Conservation (phyloP, 2,113 vertebrate species). For the Anthoscopus minutus region DNA sequence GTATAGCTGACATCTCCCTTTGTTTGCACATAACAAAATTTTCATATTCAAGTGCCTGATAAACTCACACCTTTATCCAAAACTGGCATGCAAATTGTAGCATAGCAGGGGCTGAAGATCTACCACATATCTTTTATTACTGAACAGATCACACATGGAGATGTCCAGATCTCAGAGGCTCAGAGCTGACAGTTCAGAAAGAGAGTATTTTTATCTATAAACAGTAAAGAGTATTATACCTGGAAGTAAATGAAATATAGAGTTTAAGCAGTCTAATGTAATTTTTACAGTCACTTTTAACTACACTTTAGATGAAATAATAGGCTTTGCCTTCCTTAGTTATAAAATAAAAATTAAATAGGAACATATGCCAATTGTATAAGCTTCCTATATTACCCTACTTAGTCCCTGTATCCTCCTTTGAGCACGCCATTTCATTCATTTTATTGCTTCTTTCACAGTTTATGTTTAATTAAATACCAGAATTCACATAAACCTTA, state of each 20-base stretch:
- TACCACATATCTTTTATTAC: not conserved
- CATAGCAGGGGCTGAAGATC: not conserved
- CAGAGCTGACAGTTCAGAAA: not conserved
- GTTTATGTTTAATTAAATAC: not conserved
- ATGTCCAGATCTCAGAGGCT: not conserved
- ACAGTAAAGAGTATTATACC: not conserved
- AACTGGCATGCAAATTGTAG: not conserved
- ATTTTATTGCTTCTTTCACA: not conserved
- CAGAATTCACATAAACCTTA: not conserved
- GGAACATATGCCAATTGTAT: not conserved
- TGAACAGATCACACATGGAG: not conserved
- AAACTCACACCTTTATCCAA: not conserved
- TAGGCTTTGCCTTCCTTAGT: not conserved
- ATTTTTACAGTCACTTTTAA: constrained; percentile 5
- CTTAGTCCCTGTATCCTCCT: not conserved
- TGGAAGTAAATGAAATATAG: not conserved
- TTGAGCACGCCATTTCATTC: not conserved
- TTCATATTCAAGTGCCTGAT: not conserved
- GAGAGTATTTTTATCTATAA: not conserved
- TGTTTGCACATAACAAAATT: not conserved
- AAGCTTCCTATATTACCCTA: not conserved
- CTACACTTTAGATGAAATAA: not conserved
- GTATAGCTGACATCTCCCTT: not conserved
- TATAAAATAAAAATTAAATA: not conserved
- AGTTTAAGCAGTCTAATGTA: not conserved